Base-by-base conservation (phyloP, 2,888 invertebrate species). In the Ischnus inquisitorius region DNA sequence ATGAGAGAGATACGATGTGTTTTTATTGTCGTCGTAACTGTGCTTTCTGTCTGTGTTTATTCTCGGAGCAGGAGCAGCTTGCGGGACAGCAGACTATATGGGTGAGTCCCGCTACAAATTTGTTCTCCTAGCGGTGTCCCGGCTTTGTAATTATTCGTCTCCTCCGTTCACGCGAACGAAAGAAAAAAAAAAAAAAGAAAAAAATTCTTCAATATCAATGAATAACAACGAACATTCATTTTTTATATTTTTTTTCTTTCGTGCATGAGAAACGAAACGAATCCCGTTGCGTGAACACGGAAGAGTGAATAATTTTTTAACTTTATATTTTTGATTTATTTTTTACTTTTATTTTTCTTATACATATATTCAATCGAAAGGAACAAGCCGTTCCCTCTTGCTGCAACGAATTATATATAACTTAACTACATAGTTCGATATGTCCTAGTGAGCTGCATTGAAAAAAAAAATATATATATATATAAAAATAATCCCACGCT, bases 41-140 rank as follows among this genome's bases (percentile, higher is more conserved):
- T 89, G 88, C 88, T 91, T 92, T 92, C 89, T 92, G 86, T 86
- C 83, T 90, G 89, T 92, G 91, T 88, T 91, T 89, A 74, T 74
- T 78, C 64, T 89, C 83, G 88, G 93, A 94, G 92, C 95, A 97
- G 97, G 96, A 96, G 97, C 96, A 97, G 97, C 95, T 96, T 97
- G 95, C 97, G 97, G 94, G 97, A 97, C 95, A 97, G 97, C 96
- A 97, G 97, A 94, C 95, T 97, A 94, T 97, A 97, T 95, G 97
- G 97, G 96, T 95, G 94, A 95, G 95, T 95, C 89, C 89, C 83
- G 76, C 80, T 87, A 82, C 6, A 72, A 88, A 83, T 87, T 86
- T 83, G 87, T 90, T 90, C 87, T 86, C 72, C 72, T 80, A n/a
- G 83, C 77, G 88, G 88, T 89, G 90, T 90, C 46, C 46, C 90